These are phyloP conservation scores for Drosophila arawakana DNA, from an alignment of 1,140 invertebrate genomes.

Conservation along the genomic window DNA sequence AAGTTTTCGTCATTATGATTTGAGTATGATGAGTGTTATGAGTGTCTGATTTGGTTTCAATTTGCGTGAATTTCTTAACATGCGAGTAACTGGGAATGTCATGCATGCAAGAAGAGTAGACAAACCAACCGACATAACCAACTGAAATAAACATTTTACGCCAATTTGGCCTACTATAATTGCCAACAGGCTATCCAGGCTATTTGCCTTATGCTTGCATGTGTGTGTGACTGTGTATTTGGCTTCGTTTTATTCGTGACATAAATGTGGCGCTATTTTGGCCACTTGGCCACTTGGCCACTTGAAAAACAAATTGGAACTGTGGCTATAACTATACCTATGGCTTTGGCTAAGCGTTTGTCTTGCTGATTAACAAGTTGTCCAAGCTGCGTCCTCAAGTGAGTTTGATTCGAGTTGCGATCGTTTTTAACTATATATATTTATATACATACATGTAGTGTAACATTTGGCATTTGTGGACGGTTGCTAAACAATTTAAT, in stretches of 20 bases:
- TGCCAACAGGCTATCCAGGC: conserved; percentile 46
- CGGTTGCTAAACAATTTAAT: conserved; percentile 71
- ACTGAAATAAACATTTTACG: conserved; percentile 45
- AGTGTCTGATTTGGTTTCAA: conserved; percentile 65
- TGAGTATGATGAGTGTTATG: conserved; percentile 44
- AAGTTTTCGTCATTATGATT: conserved; percentile 40
- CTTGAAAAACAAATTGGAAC: conserved; percentile 17
- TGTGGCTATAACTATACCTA: conserved; percentile 2
- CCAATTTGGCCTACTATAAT: conserved; percentile 63
- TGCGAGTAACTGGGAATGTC: conserved; percentile 50
- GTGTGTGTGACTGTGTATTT: conserved; percentile 10
- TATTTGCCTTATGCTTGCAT: conserved; percentile 18
- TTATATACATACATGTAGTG: conserved; percentile 18
- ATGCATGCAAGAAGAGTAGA: conserved; percentile 43
- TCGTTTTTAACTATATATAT: background rate
- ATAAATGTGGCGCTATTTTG: conserved; percentile 51
- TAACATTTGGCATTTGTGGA: conserved; percentile 38
- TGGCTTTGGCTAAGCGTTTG: conserved; percentile 25
- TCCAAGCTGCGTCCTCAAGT: conserved; percentile 29
- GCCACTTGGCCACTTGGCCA: conserved; percentile 6
- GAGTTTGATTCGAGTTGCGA: conserved; percentile 9
- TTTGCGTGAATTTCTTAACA: conserved; percentile 65
- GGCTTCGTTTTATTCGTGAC: conserved; percentile 35
- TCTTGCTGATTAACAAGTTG: conserved; percentile 47
- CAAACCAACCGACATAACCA: conserved; percentile 46